Conservation (phyloP, 2,888 invertebrate genomes). For the Strigamia crassipes region DNA sequence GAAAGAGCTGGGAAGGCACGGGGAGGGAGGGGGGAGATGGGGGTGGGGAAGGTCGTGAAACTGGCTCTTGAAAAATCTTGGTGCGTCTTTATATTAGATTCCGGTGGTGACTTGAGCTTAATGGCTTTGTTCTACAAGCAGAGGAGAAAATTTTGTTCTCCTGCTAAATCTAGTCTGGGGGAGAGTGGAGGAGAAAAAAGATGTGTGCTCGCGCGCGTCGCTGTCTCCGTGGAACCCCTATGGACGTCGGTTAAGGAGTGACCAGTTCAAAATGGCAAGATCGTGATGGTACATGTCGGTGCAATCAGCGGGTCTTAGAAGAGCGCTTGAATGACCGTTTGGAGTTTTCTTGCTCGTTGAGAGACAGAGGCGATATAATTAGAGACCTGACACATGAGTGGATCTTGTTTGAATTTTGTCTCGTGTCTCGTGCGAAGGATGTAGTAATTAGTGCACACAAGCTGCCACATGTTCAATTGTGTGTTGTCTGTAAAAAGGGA, state of each 20-base stretch:
- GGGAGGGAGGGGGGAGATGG: too few species aligned
- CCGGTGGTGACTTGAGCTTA: conserved; percentile 25
- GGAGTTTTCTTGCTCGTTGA: neutral
- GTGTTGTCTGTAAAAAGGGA: neutral
- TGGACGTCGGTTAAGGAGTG: neutral
- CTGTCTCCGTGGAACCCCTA: neutral
- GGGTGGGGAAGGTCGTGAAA: neutral
- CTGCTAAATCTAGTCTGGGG: neutral
- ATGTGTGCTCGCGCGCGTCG: neutral
- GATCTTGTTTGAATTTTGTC: conserved; percentile 8
- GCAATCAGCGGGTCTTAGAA: conserved; percentile 15
- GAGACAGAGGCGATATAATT: neutral
- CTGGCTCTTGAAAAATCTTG: conserved; percentile 27
- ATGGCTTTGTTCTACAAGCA: conserved; percentile 23
- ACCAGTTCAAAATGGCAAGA: conserved; percentile 4
- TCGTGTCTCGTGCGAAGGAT: neutral
- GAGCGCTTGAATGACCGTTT: neutral
- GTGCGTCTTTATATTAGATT: conserved; percentile 20
- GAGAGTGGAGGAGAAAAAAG: neutral
- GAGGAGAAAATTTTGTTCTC: conserved; percentile 1
- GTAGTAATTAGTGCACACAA: conserved; percentile 23
- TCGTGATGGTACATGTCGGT: conserved; percentile 14
- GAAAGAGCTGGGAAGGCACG: neutral
- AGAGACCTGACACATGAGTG: conserved; percentile 23
- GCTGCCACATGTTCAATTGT: conserved; percentile 27